Evolutionary conservation across 2,113 vertebrate species (phyloP).

Genomic region (Lycocorax pyrrhopterus): DNA sequence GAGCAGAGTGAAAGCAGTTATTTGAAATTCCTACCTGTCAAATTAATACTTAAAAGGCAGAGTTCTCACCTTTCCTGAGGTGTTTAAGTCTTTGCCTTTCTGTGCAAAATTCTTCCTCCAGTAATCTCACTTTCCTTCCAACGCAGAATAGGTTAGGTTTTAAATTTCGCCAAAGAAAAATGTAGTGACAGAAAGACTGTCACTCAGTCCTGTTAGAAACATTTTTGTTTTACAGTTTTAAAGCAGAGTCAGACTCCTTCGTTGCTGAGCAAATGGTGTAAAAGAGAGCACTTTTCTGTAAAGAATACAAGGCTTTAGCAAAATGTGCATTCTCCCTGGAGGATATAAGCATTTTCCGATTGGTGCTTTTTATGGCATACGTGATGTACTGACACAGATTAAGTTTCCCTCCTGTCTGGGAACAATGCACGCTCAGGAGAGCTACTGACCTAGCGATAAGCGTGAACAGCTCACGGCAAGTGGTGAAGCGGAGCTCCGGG

Average conservation of each 20-base stretch:
- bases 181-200: neutral
- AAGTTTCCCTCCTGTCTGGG: slow-evolving; percentile 64
- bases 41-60: neutral
- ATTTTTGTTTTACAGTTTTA: neutral
- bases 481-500: neutral
- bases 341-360: neutral
- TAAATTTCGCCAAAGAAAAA: neutral
- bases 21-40: neutral
- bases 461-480: neutral
- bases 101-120: neutral
- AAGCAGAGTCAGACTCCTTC: neutral
- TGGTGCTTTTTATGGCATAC: slow-evolving; percentile 47
- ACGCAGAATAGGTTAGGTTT: neutral
- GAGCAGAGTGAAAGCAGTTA: neutral
- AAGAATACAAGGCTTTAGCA: neutral
- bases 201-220: neutral
- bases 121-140: neutral
- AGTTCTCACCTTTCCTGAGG: neutral
- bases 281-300: neutral
- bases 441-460: slow-evolving; percentile 51
- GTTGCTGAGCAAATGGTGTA: neutral
- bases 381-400: slow-evolving; percentile 68
- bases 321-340: neutral
- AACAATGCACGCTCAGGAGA: slow-evolving; percentile 60
- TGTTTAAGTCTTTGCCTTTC: neutral